Evolutionary conservation across 2,797 vertebrate genomes (phyloP).

Genomic region (Linurgus olivaceus): DNA sequence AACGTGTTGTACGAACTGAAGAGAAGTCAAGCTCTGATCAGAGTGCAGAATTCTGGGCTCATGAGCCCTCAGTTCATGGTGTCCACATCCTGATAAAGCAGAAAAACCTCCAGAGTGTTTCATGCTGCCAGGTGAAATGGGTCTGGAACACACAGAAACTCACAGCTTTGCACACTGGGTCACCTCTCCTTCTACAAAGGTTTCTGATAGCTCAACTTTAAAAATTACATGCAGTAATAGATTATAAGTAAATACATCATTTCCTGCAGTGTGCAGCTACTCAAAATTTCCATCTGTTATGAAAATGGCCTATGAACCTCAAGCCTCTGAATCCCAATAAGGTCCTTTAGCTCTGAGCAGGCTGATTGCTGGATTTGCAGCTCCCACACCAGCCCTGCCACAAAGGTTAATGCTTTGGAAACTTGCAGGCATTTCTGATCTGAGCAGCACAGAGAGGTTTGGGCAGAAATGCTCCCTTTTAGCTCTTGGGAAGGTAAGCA

Average conservation of each 20-base stretch:
- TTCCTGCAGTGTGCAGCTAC: background rate
- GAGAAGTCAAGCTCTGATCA: background rate
- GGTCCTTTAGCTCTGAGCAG: background rate
- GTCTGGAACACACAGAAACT: background rate
- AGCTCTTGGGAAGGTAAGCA: background rate
- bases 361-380: background rate
- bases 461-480: background rate
- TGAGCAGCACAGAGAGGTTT: background rate
- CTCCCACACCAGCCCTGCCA: background rate
- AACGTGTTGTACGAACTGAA: accelerated
- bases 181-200: background rate
- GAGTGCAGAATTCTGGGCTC: background rate
- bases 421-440: background rate
- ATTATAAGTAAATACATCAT: background rate
- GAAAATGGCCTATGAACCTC: background rate
- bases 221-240: background rate
- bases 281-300: background rate
- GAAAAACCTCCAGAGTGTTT: background rate
- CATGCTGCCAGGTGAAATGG: background rate
- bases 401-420: background rate
- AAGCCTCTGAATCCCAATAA: background rate
- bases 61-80: background rate
- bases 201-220: background rate
- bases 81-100: background rate
- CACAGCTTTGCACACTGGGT: background rate